Evolutionary conservation across 1,140 invertebrate species (phyloP).

Genomic region (Lepidurus couesii): DNA sequence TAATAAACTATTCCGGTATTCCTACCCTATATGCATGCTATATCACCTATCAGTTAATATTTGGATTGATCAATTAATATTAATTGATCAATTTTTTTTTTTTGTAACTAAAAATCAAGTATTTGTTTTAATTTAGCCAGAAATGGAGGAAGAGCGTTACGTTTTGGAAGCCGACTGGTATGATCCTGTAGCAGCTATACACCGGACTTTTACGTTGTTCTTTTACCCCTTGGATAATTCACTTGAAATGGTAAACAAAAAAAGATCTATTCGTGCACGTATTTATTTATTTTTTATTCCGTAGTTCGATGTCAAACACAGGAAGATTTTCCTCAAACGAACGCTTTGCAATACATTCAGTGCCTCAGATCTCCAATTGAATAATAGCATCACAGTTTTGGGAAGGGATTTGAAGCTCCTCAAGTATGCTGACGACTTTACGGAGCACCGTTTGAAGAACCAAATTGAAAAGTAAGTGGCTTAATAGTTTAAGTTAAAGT

Average conservation of each 20-base stretch:
- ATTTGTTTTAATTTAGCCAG: neutral
- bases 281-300: constrained; percentile 39
- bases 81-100: neutral
- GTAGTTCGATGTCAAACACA: constrained; percentile 69
- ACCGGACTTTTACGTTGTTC: constrained; percentile 65
- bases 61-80: neutral
- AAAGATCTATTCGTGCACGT: neutral
- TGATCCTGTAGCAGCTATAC: constrained; percentile 63
- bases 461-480: constrained; percentile 36
- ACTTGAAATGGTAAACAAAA: constrained; percentile 60
- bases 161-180: constrained; percentile 65
- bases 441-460: constrained; percentile 46
- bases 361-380: constrained; percentile 66
- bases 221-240: constrained; percentile 67
- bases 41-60: too few species aligned
- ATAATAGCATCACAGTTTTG: constrained; percentile 67
- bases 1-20: neutral
- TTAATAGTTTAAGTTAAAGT: neutral
- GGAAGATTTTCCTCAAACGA: constrained; percentile 66
- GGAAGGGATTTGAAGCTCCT: constrained; percentile 68
- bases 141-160: constrained; percentile 29
- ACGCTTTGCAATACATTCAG: constrained; percentile 61
- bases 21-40: too few species aligned
- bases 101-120: neutral
- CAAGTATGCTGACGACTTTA: constrained; percentile 66